These are phyloP conservation scores for Mamestra configurata DNA, from an alignment of 1,140 invertebrate species.

Conservation along the genomic window DNA sequence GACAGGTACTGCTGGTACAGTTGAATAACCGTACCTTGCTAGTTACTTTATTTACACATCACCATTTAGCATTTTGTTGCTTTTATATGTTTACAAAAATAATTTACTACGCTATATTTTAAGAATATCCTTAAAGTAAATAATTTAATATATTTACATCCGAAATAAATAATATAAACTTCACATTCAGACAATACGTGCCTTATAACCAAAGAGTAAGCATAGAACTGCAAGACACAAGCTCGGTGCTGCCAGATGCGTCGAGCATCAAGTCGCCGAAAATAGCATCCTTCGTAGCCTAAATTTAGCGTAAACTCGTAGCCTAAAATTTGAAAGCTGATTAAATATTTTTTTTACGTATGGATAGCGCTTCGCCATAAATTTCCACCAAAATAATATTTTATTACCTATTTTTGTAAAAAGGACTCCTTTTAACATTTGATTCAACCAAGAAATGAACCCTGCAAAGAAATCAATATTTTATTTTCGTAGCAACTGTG, in stretches of 20 bases:
- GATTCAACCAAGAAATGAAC: no score
- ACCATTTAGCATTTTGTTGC: slow-evolving; percentile 59
- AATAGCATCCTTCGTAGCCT: no score
- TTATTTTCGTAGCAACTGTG: no score
- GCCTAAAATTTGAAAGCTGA: no score
- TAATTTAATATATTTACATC: slow-evolving; percentile 21
- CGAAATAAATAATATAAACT: slow-evolving; percentile 29
- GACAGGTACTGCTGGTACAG: slow-evolving; percentile 63
- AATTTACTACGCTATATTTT: neutral
- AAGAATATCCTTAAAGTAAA: neutral
- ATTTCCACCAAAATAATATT: no score
- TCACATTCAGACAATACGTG: slow-evolving; percentile 33
- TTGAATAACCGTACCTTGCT: slow-evolving; percentile 66
- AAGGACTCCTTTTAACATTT: no score
- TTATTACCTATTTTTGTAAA: no score
- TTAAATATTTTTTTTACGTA: no score
- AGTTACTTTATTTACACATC: slow-evolving; percentile 64
- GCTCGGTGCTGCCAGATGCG: neutral
- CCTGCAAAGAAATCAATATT: no score
- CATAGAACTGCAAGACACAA: neutral
- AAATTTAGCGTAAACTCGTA: no score
- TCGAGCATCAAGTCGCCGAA: no score
- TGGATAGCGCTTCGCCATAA: no score
- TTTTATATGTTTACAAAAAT: neutral
- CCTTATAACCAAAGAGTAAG: slow-evolving; percentile 8